These are phyloP conservation scores for Strigops habroptila DNA, from an alignment of 2,113 vertebrate genomes.

Conservation along the genomic window DNA sequence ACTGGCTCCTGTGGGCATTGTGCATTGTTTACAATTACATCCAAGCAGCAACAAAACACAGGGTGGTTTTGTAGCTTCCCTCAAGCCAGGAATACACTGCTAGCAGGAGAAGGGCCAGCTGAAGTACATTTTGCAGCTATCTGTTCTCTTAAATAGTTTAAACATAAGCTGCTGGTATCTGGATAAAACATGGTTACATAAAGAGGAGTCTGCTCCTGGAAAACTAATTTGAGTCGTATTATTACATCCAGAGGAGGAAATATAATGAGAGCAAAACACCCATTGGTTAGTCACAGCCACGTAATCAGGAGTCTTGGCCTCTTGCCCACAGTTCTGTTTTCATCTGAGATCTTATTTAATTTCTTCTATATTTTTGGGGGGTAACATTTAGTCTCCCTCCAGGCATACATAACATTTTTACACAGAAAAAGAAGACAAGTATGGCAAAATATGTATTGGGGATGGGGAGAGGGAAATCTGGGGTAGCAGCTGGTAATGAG, in stretches of 20 bases:
- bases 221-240: conserved; percentile 37
- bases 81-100: neutral
- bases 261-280: neutral
- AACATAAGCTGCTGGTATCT: conserved; percentile 44
- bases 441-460: neutral
- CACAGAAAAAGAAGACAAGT: conserved; percentile 34
- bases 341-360: neutral
- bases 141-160: conserved; percentile 71
- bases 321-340: conserved; percentile 31
- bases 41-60: neutral
- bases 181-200: conserved; percentile 27
- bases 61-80: neutral
- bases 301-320: conserved; percentile 17
- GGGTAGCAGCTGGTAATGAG: conserved; percentile 27
- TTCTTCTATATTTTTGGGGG: neutral
- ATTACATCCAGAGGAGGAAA: neutral
- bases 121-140: conserved; percentile 46
- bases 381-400: conserved; percentile 8
- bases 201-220: conserved; percentile 36
- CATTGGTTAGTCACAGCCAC: conserved; percentile 37
- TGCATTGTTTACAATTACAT: neutral
- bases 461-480: conserved; percentile 9
- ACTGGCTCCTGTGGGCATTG: neutral
- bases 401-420: conserved; percentile 59
- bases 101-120: conserved; percentile 10